A percentile compares a stretch with the other conserved stretches of the same genome.
These are phyloP conservation scores for Nymphicus hollandicus DNA, from an alignment of 2,113 vertebrate species.

Conservation along the genomic window DNA sequence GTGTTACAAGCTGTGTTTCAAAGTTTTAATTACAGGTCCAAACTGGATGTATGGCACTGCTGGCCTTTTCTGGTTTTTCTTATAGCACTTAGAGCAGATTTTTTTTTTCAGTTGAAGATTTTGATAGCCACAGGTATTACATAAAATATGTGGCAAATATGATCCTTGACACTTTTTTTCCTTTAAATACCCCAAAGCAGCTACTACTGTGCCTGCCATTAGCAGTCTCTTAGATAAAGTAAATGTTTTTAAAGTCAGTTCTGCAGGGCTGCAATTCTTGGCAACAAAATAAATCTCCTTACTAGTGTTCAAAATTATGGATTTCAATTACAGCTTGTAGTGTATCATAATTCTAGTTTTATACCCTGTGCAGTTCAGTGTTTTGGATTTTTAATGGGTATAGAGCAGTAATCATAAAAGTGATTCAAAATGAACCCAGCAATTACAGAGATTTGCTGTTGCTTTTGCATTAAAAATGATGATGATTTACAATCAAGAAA, in stretches of 20 bases:
- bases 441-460: slow-evolving; percentile 80
- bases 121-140: neutral
- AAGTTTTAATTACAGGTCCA: neutral
- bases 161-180: neutral
- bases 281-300: slow-evolving; percentile 70
- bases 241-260: slow-evolving; percentile 65
- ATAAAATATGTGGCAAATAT: neutral
- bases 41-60: neutral
- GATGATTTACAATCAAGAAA: slow-evolving; percentile 75
- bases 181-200: neutral
- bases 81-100: neutral
- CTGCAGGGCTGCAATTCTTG: slow-evolving; percentile 51
- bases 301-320: slow-evolving; percentile 71
- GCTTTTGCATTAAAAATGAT: slow-evolving; percentile 77
- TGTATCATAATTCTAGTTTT: slow-evolving; percentile 78
- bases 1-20: neutral
- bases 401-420: slow-evolving; percentile 78
- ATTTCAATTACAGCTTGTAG: slow-evolving; percentile 76
- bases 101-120: neutral
- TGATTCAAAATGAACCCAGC: slow-evolving; percentile 79
- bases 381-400: slow-evolving; percentile 79
- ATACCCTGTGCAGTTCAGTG: slow-evolving; percentile 72
- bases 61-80: neutral
- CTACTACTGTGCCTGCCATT: neutral
- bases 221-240: slow-evolving; percentile 12